A percentile compares a stretch with the other conserved stretches of the same genome.
These are phyloP conservation scores for Drosophila chauvacae DNA, from an alignment of 1,140 invertebrate species.

Conservation along the genomic window DNA sequence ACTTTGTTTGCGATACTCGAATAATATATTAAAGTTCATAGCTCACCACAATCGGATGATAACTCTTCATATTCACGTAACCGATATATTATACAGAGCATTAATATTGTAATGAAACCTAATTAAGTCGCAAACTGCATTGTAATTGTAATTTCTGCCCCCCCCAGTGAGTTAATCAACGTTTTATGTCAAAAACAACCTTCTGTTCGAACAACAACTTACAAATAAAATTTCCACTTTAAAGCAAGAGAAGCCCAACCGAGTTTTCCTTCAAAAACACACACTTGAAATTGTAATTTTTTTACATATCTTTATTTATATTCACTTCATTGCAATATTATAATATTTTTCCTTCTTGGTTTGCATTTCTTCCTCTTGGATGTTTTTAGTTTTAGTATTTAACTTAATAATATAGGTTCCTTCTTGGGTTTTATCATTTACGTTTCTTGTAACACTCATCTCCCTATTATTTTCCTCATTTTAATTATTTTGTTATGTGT, in stretches of 20 bases:
- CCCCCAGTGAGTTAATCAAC: slow-evolving; percentile 57
- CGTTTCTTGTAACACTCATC: slow-evolving; percentile 76
- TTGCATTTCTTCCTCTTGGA: slow-evolving; percentile 58
- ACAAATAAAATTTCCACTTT: slow-evolving; percentile 67
- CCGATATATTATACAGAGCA: slow-evolving; percentile 50
- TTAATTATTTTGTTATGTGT: slow-evolving; percentile 67
- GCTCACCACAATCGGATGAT: slow-evolving; percentile 36
- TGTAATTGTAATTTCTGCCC: slow-evolving; percentile 66
- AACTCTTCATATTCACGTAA: slow-evolving; percentile 45
- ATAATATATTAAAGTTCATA: slow-evolving; percentile 56
- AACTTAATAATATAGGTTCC: slow-evolving; percentile 76
- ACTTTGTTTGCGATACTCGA: slow-evolving; percentile 63
- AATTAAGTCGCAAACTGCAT: slow-evolving; percentile 67
- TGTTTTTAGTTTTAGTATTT: slow-evolving; percentile 75
- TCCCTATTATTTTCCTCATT: slow-evolving; percentile 47
- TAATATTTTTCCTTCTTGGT: slow-evolving; percentile 79
- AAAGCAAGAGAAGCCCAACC: slow-evolving; percentile 29
- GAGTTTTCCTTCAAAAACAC: slow-evolving; percentile 8
- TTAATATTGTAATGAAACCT: slow-evolving; percentile 28
- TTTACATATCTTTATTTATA: slow-evolving; percentile 82
- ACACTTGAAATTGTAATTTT: slow-evolving; percentile 39
- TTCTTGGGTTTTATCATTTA: slow-evolving; percentile 63
- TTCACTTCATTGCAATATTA: slow-evolving; percentile 82
- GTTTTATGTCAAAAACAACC: slow-evolving; percentile 46
- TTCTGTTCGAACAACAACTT: slow-evolving; percentile 62